Evolutionary conservation across 2,797 vertebrate species (phyloP).

Genomic region (Sarcoramphus papa): DNA sequence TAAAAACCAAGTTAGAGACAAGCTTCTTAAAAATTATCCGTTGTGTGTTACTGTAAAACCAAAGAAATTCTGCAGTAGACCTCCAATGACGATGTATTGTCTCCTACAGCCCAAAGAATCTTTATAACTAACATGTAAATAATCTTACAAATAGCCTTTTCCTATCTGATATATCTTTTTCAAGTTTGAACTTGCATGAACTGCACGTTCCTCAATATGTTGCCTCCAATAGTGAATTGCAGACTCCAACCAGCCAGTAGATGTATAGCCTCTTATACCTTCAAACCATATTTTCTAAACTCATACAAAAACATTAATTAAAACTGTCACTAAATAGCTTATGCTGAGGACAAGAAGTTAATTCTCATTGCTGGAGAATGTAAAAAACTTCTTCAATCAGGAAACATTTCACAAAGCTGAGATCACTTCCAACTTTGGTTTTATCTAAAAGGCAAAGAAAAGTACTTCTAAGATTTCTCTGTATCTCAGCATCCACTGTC

Average conservation of each 20-base stretch:
- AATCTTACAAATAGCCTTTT: not conserved
- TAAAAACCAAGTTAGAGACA: not conserved
- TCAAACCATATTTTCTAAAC: not conserved
- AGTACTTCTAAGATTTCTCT: not conserved
- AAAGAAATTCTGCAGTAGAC: not conserved
- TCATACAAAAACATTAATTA: not conserved
- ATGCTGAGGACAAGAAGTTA: not conserved
- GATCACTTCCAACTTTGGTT: not conserved
- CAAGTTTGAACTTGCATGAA: not conserved
- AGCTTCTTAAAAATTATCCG: not conserved
- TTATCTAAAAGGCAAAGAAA: not conserved
- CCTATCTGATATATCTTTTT: not conserved
- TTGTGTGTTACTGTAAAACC: not conserved
- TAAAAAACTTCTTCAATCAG: not conserved
- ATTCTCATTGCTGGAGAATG: not conserved
- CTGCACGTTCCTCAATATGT: not conserved
- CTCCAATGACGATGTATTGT: not conserved
- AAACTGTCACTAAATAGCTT: not conserved
- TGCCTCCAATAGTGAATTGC: not conserved
- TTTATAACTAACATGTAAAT: not conserved
- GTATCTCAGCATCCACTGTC: not conserved
- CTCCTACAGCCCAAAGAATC: not conserved
- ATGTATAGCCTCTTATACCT: not conserved
- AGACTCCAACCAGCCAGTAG: not conserved
- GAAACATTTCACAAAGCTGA: not conserved